Conservation (phyloP, 2,888 invertebrate genomes). For the Trissolcus brochymenae region DNA sequence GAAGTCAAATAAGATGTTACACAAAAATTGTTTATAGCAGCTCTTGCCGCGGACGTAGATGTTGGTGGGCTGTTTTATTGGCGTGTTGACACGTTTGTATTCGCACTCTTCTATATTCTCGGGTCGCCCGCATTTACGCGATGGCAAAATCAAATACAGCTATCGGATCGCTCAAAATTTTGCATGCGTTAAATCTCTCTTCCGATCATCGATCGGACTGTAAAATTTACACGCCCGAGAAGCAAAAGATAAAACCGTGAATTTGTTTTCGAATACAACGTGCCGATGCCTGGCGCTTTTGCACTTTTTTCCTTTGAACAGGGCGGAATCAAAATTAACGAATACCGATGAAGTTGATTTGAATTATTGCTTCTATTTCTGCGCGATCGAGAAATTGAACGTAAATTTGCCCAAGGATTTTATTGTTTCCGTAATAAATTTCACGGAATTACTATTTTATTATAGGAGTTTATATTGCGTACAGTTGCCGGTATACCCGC, state of each 20-base stretch:
- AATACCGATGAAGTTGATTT: constrained; percentile 6
- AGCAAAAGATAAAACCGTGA: constrained; percentile 31
- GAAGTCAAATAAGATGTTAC: too few species aligned
- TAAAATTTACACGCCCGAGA: constrained; percentile 40
- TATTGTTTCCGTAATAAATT: not conserved
- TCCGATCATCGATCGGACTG: constrained; percentile 42
- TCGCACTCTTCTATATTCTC: constrained; percentile 35
- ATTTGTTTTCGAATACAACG: constrained; percentile 31
- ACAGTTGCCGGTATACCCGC: not conserved
- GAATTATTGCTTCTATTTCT: not conserved
- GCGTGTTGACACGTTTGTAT: constrained; percentile 35
- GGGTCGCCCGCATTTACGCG: constrained; percentile 35
- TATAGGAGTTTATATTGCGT: constrained; percentile 5
- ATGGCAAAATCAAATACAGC: constrained; percentile 43
- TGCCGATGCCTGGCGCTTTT: not conserved
- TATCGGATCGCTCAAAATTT: constrained; percentile 48
- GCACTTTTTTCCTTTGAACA: constrained; percentile 2
- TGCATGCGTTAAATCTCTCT: constrained; percentile 52
- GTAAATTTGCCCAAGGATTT: not conserved
- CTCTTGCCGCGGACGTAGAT: too few species aligned
- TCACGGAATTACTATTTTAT: not conserved
- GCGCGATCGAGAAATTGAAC: not conserved
- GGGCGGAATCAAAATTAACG: constrained; percentile 6
- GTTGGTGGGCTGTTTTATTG: constrained; percentile 25
- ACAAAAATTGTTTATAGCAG: too few species aligned